phyloP scores from a whole-genome alignment of 2,797 vertebrate genomes.

The Discoglossus pictus region DNA sequence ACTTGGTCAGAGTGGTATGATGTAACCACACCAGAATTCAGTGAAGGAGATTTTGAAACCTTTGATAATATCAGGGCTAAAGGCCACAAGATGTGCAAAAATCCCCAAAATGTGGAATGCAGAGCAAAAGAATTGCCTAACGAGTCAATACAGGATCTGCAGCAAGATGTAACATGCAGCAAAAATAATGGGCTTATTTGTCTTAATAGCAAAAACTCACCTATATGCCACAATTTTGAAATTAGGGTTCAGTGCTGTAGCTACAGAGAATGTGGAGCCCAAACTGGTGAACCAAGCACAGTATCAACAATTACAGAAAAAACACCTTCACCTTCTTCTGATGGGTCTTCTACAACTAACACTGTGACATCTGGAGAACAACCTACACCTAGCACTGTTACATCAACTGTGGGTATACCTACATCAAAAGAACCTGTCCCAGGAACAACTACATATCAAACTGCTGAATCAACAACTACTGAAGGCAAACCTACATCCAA shows the following conservation, averaged over 20 bases:
- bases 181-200: slow-evolving; percentile 27
- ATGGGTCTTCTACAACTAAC: too few relatives aligned
- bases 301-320: neutral
- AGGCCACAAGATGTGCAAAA: slow-evolving; percentile 49
- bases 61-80: slow-evolving; percentile 41
- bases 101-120: slow-evolving; percentile 58
- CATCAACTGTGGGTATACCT: too few relatives aligned
- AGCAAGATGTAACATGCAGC: slow-evolving; percentile 52
- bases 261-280: neutral
- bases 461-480: too few relatives aligned
- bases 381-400: too few relatives aligned
- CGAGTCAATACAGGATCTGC: neutral
- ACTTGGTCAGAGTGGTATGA: slow-evolving; percentile 75
- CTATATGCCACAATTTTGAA: slow-evolving; percentile 34
- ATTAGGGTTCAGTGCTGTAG: slow-evolving; percentile 36
- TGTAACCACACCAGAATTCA: slow-evolving; percentile 50
- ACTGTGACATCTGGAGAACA: too few relatives aligned
- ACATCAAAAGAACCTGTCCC: neutral
- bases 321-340: neutral
- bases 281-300: neutral
- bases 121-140: slow-evolving; percentile 36
- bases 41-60: slow-evolving; percentile 68
- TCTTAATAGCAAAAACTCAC: slow-evolving; percentile 21
- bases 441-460: too few relatives aligned
- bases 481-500: too few relatives aligned